A percentile compares a stretch with the other conserved stretches of the same genome.
phyloP scores from a whole-genome alignment of 2,113 vertebrate genomes.

The Hemichromis elongatus region DNA sequence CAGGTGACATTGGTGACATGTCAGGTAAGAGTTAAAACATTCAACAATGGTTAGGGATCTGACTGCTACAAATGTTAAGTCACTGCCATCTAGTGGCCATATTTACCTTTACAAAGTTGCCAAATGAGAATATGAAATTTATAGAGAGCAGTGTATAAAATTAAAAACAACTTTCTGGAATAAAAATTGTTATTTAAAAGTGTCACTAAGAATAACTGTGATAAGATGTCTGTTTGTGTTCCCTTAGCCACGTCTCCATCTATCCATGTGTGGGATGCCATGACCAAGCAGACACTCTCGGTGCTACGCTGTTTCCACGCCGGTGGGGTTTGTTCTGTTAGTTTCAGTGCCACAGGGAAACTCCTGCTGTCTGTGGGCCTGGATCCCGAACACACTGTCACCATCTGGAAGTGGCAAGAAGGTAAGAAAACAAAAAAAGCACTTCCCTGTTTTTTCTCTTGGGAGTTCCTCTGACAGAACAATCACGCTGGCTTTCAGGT shows the following conservation, averaged over 20 bases:
- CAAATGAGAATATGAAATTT: not conserved
- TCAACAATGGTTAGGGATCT: not conserved
- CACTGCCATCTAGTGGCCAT: constrained; percentile 57
- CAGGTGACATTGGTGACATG: constrained; percentile 97
- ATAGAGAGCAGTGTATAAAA: not conserved
- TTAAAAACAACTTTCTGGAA: not conserved
- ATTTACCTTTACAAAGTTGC: not conserved
- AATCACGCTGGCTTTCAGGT: constrained; percentile 66
- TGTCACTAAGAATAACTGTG: not conserved
- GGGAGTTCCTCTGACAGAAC: not conserved
- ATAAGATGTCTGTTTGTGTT: not conserved
- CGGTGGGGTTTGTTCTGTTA: constrained; percentile 90
- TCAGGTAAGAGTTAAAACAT: constrained; percentile 81
- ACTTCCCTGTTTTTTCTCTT: not conserved
- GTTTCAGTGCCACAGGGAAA: constrained; percentile 97
- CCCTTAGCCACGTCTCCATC: constrained; percentile 87
- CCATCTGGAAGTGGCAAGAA: constrained; percentile 99
- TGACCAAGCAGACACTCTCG: constrained; percentile 91
- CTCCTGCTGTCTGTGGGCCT: constrained; percentile 91
- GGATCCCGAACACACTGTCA: constrained; percentile 89
- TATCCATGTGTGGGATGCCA: constrained; percentile 95
- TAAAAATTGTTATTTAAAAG: not conserved
- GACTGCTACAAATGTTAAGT: not conserved
- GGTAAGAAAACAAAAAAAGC: constrained; percentile 31
- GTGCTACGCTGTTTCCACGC: constrained; percentile 91